Evolutionary conservation across 92 coral and sea anemone genomes (phyloP), one percentile per base, ranked within the genome.

Genomic region (Pocillopora grandis): DNA sequence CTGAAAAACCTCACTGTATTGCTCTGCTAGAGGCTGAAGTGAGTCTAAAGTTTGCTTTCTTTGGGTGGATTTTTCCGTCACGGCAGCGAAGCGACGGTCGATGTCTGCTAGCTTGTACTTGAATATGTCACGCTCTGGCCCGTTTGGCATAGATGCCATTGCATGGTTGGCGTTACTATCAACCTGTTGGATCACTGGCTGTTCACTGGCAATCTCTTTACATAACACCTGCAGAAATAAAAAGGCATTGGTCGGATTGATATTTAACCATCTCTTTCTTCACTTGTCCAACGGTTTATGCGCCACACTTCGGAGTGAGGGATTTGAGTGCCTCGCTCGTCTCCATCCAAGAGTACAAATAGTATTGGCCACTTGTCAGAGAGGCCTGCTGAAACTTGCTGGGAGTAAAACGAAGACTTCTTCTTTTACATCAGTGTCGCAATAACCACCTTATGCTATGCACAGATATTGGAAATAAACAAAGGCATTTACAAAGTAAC

Each of bases 121-220:
- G 57, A 93, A 94, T 14, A 94, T 82, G 80, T 96, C 99, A 55
- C 98, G 89, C 62, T 96, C 96, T 15, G 94, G 93, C 20, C 98
- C 95, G 56, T 91, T 92, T 61, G 92, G 77, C 90, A 92, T 89
- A 21, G 91, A 84, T 65, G 89, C 91, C 37, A 96, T 84, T 36
- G 89, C 72, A 20, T 89, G 83, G 58, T 82, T 90, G 18, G 94
- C 98, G 62, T 86, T 88, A 72, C 84, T 92, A 65, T 94, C 93
- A 31, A 96, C 80, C 72, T 94, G 93, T 61, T 94, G 98, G 69
- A 94, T 89, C 61, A 95, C 90, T 20, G 94, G 95, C 72, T 90
- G 95, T 59, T 90, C 88, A 60, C 77, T 89, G 31, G 75, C 86
- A 48, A 93, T 83, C 76, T 92, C 95, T 83, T 91, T 97, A 69